phyloP scores from a whole-genome alignment of 2,888 invertebrate genomes.

The Andrena bicolor region DNA sequence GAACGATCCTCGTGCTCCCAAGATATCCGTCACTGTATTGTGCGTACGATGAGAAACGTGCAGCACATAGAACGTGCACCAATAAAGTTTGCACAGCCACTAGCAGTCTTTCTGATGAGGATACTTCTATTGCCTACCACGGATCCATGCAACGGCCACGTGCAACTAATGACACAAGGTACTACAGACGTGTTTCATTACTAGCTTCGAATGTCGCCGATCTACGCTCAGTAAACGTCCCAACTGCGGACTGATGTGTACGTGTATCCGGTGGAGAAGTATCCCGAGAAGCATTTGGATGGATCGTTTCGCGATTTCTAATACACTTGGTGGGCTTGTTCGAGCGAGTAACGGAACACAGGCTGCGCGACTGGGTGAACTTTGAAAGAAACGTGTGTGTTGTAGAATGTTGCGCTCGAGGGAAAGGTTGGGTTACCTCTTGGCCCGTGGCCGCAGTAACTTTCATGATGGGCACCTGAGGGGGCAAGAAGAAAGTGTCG shows the following conservation, averaged over 20 bases:
- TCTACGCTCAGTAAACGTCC: not conserved
- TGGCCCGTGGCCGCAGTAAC: conserved; percentile 90
- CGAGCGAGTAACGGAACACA: conserved; percentile 50
- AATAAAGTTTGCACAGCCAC: conserved; percentile 41
- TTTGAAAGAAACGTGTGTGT: conserved; percentile 26
- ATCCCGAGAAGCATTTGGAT: not conserved
- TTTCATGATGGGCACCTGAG: conserved; percentile 87
- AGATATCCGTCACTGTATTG: not conserved
- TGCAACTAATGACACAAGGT: conserved; percentile 66
- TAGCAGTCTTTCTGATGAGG: conserved; percentile 35
- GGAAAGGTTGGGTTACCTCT: conserved; percentile 88
- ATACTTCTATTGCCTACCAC: conserved; percentile 43
- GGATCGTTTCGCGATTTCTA: not conserved
- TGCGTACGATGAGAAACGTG: conserved; percentile 24
- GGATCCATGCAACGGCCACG: conserved; percentile 72
- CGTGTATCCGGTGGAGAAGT: not conserved
- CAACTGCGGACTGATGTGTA: not conserved
- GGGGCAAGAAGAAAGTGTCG: conserved; percentile 72
- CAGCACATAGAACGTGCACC: conserved; percentile 30
- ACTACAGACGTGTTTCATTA: conserved; percentile 59
- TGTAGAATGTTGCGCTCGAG: conserved; percentile 46
- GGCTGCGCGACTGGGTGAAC: conserved; percentile 39
- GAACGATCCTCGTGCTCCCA: not conserved
- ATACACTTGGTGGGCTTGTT: not conserved
- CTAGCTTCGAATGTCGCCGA: conserved; percentile 56